Conservation (phyloP, 2,797 vertebrate species). For the Cirrhinus molitorella region DNA sequence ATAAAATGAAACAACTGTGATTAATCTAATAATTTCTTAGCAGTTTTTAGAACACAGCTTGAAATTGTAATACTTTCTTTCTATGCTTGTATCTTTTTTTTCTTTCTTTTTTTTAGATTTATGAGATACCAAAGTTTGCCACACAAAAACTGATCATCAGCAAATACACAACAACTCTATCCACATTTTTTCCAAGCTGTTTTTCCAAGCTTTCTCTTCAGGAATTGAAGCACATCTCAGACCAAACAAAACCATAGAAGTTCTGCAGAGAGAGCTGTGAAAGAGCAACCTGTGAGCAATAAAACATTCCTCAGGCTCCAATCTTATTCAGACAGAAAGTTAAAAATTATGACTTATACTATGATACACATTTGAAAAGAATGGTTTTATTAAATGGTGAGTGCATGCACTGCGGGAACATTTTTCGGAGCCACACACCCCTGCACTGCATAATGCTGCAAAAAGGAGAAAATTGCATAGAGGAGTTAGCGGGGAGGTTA, state of each 20-base stretch:
- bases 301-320: background rate
- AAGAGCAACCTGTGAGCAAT: background rate
- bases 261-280: background rate
- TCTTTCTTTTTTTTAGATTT: no score
- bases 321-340: background rate
- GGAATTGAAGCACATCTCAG: background rate
- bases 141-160: background rate
- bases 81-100: no score
- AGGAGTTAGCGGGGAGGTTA: constrained; percentile 24
- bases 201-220: background rate
- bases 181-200: background rate
- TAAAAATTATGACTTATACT: background rate
- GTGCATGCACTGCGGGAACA: background rate
- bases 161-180: background rate
- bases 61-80: no score
- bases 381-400: background rate
- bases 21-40: no score
- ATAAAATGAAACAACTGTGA: no score
- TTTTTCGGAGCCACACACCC: background rate
- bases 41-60: no score
- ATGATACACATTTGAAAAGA: background rate
- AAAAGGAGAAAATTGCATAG: constrained; percentile 48
- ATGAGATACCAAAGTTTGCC: background rate
- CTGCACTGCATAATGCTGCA: constrained; percentile 11
- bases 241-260: background rate